Evolutionary conservation across 1,140 invertebrate genomes (phyloP).

Genomic region (Polypedilum pembai): DNA sequence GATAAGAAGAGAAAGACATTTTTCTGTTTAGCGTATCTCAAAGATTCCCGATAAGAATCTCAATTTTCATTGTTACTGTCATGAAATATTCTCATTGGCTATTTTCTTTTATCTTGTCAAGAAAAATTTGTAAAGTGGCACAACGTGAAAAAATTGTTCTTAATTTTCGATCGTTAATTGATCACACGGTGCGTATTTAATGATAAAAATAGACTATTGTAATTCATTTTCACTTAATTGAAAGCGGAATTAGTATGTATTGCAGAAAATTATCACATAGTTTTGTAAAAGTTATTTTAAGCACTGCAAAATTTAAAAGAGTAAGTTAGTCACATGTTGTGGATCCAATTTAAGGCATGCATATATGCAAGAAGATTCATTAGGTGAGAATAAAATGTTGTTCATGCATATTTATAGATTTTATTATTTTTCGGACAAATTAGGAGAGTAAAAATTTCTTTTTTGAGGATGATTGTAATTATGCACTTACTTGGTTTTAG

Average conservation of each 20-base stretch:
- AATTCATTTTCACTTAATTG: neutral
- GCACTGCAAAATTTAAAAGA: conserved; percentile 15
- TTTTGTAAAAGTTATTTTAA: neutral
- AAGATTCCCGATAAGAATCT: neutral
- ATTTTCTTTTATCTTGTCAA: neutral
- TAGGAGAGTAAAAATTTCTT: neutral
- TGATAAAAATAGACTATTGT: conserved; percentile 17
- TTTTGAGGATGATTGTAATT: neutral
- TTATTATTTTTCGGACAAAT: neutral
- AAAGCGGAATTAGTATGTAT: conserved; percentile 4
- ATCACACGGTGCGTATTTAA: neutral
- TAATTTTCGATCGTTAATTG: neutral
- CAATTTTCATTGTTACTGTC: neutral
- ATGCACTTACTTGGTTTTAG: neutral
- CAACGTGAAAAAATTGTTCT: neutral
- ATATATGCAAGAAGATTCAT: neutral
- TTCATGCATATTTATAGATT: neutral
- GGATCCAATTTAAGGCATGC: conserved; percentile 16
- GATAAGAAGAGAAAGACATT: neutral
- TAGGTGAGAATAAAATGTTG: neutral
- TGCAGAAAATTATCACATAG: neutral
- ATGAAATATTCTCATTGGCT: conserved; percentile 16
- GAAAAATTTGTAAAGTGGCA: neutral
- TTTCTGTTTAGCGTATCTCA: neutral
- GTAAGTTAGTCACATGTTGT: neutral